Base-by-base conservation (phyloP, 2,888 invertebrate species). In the Halictus ligatus region DNA sequence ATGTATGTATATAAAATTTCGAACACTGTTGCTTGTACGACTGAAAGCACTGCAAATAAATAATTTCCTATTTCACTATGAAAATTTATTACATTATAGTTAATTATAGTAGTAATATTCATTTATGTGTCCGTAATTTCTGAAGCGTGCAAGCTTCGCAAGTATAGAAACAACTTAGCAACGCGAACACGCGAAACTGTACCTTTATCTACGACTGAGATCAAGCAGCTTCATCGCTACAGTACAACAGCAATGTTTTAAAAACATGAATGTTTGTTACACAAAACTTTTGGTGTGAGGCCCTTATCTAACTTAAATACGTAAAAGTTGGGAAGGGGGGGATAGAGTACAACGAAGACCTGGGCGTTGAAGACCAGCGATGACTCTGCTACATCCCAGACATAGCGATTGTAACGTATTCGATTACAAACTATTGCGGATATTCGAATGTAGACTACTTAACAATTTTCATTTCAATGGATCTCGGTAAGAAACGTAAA, bases 391-490 rank as follows among this genome's bases (percentile, higher is more conserved):
- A 48, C 77, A 75, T 89, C 83, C 58, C 79, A 85, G 83, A 40
- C 90, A 84, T 75, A 84, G 85, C 72, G 40, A 60, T 82, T 75
- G 71, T 80, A 79, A 86, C 84, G 80, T 83, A 78, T 84, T 86
- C 83, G 77, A 90, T 89, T 90, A 91, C 78, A 87, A 83, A 86
- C 87, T 90, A 91, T 83, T 85, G 83, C 84, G 78, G 87, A 83
- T 88, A 80, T 78, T 87, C 77, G 82, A 85, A 71, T 79, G 78
- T 84, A 87, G 80, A 90, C 88, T 90, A 90, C 86, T 75, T 85
- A 87, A 88, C 88, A 88, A 87, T 83, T 78, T 69, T 69, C 25
- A 18, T 29, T 81, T 85, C 67, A 71, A 50, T 80, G 81, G 78
- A 77, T 85, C 43, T 43, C 76, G 71, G 82, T 84, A 86, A 89